A percentile compares a stretch with the other conserved stretches of the same genome.
These are phyloP conservation scores for Callospermophilus lateralis DNA, from an alignment of 2,113 vertebrate species.

Conservation along the genomic window DNA sequence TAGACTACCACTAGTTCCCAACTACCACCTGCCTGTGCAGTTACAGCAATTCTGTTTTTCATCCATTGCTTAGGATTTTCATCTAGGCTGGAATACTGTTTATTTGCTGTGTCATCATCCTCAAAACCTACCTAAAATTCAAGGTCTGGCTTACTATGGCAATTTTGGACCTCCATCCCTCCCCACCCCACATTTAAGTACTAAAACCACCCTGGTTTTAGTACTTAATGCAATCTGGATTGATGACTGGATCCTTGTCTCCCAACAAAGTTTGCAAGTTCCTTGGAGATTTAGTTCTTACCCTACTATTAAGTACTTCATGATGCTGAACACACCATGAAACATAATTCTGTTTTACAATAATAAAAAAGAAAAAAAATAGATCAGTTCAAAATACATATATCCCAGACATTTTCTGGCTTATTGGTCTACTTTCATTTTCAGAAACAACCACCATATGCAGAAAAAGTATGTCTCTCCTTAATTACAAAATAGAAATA, in stretches of 20 bases:
- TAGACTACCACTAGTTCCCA: neutral
- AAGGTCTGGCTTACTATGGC: neutral
- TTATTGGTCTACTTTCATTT: conserved; percentile 22
- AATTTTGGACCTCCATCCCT: neutral
- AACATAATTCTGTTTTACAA: conserved; percentile 23
- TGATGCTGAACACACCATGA: neutral
- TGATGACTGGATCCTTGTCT: neutral
- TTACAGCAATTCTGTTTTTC: neutral
- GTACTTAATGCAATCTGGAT: neutral
- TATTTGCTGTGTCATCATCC: neutral
- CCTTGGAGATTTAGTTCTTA: neutral
- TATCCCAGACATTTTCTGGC: neutral
- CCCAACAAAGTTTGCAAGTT: neutral
- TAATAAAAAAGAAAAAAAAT: neutral
- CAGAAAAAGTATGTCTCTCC: neutral
- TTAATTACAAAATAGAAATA: neutral
- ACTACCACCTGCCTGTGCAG: neutral
- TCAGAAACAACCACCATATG: neutral
- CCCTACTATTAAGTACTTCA: neutral
- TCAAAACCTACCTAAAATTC: neutral
- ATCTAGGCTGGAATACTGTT: neutral
- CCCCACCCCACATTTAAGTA: too few relatives aligned
- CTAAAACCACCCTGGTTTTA: conserved; percentile 8
- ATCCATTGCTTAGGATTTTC: neutral
- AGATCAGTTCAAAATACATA: neutral